Evolutionary conservation across 2,797 vertebrate genomes (phyloP).

Genomic region (Tiaroga cobitis): DNA sequence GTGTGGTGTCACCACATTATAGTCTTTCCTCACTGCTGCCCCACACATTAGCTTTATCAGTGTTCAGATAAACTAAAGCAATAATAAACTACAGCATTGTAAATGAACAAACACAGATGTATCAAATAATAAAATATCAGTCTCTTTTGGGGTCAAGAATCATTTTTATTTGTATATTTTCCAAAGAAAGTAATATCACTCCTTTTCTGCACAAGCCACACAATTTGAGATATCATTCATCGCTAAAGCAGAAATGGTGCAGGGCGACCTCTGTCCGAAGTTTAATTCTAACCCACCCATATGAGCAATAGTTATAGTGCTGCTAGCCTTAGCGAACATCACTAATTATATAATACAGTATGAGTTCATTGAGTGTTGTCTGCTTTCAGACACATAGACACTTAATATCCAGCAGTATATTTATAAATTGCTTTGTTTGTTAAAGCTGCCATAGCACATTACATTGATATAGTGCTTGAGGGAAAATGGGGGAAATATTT

Average conservation of each 20-base stretch:
- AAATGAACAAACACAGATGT: not conserved
- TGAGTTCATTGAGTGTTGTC: conserved; percentile 2
- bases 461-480: conserved; percentile 32
- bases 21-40: not conserved
- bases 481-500: conserved; percentile 38
- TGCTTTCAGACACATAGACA: conserved; percentile 14
- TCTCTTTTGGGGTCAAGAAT: not conserved
- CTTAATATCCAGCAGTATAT: conserved; percentile 44
- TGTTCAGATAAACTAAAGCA: not conserved
- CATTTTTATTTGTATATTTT: not conserved
- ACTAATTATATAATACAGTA: not conserved
- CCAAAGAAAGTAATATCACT: not conserved
- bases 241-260: not conserved
- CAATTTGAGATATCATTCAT: not conserved
- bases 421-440: conserved; percentile 50
- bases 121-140: not conserved
- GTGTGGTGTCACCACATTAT: not conserved
- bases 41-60: not conserved
- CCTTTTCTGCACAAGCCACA: not conserved
- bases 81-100: not conserved
- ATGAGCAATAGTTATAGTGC: not conserved
- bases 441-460: conserved; percentile 45
- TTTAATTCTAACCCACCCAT: not conserved
- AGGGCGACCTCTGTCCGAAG: not conserved
- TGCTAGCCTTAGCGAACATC: not conserved